Evolutionary conservation across 2,888 invertebrate genomes (phyloP).

Genomic region (Eristalis intricaria): DNA sequence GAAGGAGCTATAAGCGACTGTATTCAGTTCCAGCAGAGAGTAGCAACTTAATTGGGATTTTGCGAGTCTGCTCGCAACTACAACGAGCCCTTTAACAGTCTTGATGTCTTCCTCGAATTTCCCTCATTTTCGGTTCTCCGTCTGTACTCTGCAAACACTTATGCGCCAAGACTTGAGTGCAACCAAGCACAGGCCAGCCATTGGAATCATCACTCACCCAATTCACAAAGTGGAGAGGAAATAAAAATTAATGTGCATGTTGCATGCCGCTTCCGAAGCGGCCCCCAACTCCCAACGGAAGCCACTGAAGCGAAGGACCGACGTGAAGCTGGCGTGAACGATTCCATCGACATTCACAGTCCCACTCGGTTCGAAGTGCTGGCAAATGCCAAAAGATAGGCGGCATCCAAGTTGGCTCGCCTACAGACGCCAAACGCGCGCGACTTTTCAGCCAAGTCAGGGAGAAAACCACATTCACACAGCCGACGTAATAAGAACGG

Average conservation of each 20-base stretch:
- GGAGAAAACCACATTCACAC: conserved; percentile 7
- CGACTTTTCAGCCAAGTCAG: not conserved
- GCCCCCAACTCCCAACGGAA: not conserved
- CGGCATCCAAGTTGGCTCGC: conserved; percentile 36
- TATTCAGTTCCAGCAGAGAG: conserved; percentile 36
- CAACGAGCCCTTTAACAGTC: conserved; percentile 7
- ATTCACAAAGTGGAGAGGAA: not conserved
- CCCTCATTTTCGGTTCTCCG: conserved; percentile 33
- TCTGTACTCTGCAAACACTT: conserved; percentile 41
- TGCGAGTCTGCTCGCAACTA: conserved; percentile 26
- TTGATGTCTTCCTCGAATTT: conserved; percentile 35
- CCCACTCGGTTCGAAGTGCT: conserved; percentile 4
- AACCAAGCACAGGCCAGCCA: not conserved
- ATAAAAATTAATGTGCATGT: conserved; percentile 60
- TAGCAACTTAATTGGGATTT: conserved; percentile 62
- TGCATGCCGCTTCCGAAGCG: conserved; percentile 13
- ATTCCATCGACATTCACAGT: conserved; percentile 12
- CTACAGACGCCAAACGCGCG: not conserved
- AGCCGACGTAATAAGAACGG: conserved; percentile 23
- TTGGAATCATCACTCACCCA: not conserved
- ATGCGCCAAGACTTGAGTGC: not conserved
- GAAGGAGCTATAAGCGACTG: conserved; percentile 14
- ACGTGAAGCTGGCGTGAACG: not conserved
- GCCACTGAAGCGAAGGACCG: not conserved
- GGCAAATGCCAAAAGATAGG: conserved; percentile 52